These are phyloP conservation scores for Leptinotarsa undecemlineata DNA, from an alignment of 1,140 invertebrate genomes.

Conservation along the genomic window DNA sequence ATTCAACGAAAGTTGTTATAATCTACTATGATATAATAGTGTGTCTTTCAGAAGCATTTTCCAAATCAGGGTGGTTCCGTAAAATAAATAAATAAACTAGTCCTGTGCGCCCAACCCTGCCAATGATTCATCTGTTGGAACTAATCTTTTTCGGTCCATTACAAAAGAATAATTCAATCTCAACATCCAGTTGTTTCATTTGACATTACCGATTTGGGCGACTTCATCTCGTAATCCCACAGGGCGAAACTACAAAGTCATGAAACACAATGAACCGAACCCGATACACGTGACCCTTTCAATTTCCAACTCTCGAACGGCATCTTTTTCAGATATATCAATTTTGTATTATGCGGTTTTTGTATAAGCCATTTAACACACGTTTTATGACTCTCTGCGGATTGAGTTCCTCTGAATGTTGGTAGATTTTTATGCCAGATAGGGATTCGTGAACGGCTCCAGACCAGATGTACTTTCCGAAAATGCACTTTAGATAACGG, in stretches of 20 bases:
- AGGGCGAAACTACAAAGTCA: conserved; percentile 46
- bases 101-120: too few species aligned
- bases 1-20: too few species aligned
- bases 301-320: conserved; percentile 24
- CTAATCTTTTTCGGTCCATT: too few species aligned
- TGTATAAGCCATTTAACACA: conserved; percentile 47
- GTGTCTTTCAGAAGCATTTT: too few species aligned
- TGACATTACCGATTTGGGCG: not conserved
- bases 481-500: conserved; percentile 27
- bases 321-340: conserved; percentile 40
- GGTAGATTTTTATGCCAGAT: conserved; percentile 19
- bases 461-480: conserved; percentile 24
- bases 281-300: conserved; percentile 45
- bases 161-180: too few species aligned
- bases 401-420: conserved; percentile 19
- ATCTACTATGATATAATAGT: too few species aligned
- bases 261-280: conserved; percentile 45
- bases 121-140: too few species aligned
- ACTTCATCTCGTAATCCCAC: conserved; percentile 24
- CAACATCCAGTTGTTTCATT: not conserved
- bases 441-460: conserved; percentile 16
- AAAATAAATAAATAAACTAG: too few species aligned
- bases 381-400: conserved; percentile 30
- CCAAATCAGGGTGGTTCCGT: too few species aligned
- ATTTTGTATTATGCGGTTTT: conserved; percentile 43